phyloP scores from a whole-genome alignment of 2,888 invertebrate genomes.

The Xanthorhoe designata region DNA sequence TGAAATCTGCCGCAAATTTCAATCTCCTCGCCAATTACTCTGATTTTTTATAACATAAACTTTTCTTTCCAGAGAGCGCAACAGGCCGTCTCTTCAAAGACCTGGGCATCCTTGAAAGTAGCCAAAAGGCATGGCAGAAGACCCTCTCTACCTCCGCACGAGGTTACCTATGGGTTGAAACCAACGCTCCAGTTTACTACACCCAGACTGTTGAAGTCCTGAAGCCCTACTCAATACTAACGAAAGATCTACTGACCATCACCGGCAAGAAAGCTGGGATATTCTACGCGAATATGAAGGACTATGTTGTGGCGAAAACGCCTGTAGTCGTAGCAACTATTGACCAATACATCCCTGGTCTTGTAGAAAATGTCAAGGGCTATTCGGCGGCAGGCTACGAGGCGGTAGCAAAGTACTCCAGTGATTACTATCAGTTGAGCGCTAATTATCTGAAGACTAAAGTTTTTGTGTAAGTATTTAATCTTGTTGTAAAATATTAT shows the following conservation, averaged over 20 bases:
- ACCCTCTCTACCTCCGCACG: slow-evolving; percentile 86
- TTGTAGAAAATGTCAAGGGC: slow-evolving; percentile 86
- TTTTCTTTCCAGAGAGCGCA: slow-evolving; percentile 83
- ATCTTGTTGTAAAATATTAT: slow-evolving; percentile 10
- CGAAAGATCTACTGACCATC: slow-evolving; percentile 85
- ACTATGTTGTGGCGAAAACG: slow-evolving; percentile 81
- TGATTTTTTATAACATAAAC: background rate
- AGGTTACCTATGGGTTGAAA: slow-evolving; percentile 88
- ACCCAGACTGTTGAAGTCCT: slow-evolving; percentile 81
- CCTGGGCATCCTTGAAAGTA: slow-evolving; percentile 87
- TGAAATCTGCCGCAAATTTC: too few relatives aligned
- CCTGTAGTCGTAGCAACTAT: slow-evolving; percentile 78
- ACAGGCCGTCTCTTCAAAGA: slow-evolving; percentile 88
- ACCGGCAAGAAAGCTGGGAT: slow-evolving; percentile 80
- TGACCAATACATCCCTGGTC: slow-evolving; percentile 90
- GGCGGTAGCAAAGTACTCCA: slow-evolving; percentile 76
- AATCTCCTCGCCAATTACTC: background rate
- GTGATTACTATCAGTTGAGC: slow-evolving; percentile 81
- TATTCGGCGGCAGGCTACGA: slow-evolving; percentile 74
- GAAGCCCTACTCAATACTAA: slow-evolving; percentile 87
- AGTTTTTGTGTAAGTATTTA: slow-evolving; percentile 91
- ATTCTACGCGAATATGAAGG: slow-evolving; percentile 77
- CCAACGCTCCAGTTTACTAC: slow-evolving; percentile 89
- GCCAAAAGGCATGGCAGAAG: slow-evolving; percentile 87
- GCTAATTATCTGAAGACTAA: slow-evolving; percentile 89